Base-by-base conservation (phyloP, 1,140 invertebrate species). In the Conus betulinus region DNA sequence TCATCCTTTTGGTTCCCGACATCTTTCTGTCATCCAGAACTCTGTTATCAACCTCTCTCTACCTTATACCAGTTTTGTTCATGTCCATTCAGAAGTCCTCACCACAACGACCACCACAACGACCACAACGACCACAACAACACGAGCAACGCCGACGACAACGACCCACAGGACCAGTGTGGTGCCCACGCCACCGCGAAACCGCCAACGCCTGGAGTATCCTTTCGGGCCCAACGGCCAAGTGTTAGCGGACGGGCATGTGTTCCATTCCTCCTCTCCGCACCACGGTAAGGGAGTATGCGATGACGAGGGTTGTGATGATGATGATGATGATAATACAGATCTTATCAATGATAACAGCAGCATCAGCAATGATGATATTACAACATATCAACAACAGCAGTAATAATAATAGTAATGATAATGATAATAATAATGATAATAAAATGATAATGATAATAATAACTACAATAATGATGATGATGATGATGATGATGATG, bases 191-290 rank as follows among this genome's bases (percentile, higher is more conserved):
- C 76, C 52, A 15, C 10, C 25, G 23, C 13, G 60, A 15, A n/a
- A 60, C 55, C 51, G 23, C 87, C 25, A 60, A 8, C n/a, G 79
- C 15, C 57, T 67, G 53, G n/a, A 84, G 6, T 23, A 51, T 55
- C 55, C 20, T 5, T 88, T 85, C n/a, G 71, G 57, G 39, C 63
- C 74, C 53, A 51, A 88, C 67, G 63, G 52, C 17, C 63, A 57
- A 57, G 84, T 76, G 87, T 55, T 11, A 20, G 83, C n/a, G 60
- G 63, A 52, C 51, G 63, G n/a, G 57, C 52, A n/a, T 17, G 23
- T 25, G 55, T 60, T 23, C 51, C 57, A 82, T 52, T 52, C 85
- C n/a, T 76, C 78, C 55, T 39, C 25, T 23, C 57, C 63, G n/a
- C 74, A 53, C 71, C 84, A 39, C 52, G 74, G 63, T 81, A 39